A percentile compares a stretch with the other conserved stretches of the same genome.
Conservation (phyloP, 1,140 invertebrate genomes). For the Drosophila pseudoananassae region DNA sequence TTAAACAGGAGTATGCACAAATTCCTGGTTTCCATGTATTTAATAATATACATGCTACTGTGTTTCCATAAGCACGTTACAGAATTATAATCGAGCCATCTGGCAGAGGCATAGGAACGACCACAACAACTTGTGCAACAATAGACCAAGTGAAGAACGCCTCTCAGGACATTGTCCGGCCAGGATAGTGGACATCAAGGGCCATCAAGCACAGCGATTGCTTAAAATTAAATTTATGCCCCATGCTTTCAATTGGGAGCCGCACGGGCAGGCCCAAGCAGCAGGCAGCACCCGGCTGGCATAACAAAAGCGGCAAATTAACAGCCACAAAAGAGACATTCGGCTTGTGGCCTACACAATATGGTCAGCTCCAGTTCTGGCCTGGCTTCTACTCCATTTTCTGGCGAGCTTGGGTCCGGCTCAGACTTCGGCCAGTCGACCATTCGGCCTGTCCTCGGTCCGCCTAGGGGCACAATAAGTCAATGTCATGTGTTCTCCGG, state of each 20-base stretch:
- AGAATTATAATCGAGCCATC: slow-evolving; percentile 65
- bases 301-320: slow-evolving; percentile 78
- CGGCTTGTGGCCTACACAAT: slow-evolving; percentile 46
- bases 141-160: slow-evolving; percentile 8
- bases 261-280: not conserved
- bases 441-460: slow-evolving; percentile 3
- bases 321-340: slow-evolving; percentile 73
- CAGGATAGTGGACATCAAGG: slow-evolving; percentile 45
- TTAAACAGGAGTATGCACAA: slow-evolving; percentile 29
- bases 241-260: slow-evolving; percentile 55
- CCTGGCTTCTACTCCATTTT: slow-evolving; percentile 3
- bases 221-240: slow-evolving; percentile 77
- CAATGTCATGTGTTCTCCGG: slow-evolving; percentile 56
- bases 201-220: slow-evolving; percentile 72
- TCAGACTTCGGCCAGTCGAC: slow-evolving; percentile 10
- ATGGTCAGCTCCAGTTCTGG: slow-evolving; percentile 2
- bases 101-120: slow-evolving; percentile 1
- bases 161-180: slow-evolving; percentile 13
- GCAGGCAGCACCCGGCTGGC: slow-evolving; percentile 9
- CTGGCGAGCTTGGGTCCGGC: not conserved
- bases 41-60: slow-evolving; percentile 44
- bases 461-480: slow-evolving; percentile 60
- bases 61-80: slow-evolving; percentile 25
- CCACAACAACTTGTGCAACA: slow-evolving; percentile 19
- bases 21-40: slow-evolving; percentile 40